Conservation (phyloP, 2,888 invertebrate genomes). For the Drosophila neonasuta region DNA sequence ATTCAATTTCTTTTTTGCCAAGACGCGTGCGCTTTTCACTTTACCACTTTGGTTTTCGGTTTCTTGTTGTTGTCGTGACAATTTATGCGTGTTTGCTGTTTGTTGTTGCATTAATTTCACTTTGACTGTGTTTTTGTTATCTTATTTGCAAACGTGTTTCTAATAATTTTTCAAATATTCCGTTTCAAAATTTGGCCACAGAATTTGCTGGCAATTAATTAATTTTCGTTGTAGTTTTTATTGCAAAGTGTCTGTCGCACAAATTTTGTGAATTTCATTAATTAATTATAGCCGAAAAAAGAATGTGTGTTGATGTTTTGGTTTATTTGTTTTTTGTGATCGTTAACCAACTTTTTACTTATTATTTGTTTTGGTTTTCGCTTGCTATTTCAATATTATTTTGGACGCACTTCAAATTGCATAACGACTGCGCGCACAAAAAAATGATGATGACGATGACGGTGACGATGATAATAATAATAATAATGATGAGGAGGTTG, state of each 20-base stretch:
- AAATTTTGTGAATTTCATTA: constrained; percentile 31
- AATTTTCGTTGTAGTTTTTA: constrained; percentile 7
- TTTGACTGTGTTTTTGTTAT: constrained; percentile 24
- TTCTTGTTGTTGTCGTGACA: constrained; percentile 24
- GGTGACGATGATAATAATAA: constrained; percentile 29
- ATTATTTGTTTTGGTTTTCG: constrained; percentile 40
- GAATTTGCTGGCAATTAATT: constrained; percentile 23
- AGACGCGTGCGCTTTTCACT: constrained; percentile 62
- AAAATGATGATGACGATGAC: constrained; percentile 41
- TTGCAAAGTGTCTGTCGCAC: constrained; percentile 18
- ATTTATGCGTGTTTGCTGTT: constrained; percentile 13
- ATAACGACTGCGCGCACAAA: constrained; percentile 65
- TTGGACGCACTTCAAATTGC: constrained; percentile 69
- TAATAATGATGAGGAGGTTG: constrained; percentile 41
- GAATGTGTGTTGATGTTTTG: constrained; percentile 20
- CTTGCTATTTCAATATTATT: constrained; percentile 37
- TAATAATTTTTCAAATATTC: constrained; percentile 48
- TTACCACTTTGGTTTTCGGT: constrained; percentile 32
- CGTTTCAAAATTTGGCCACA: constrained; percentile 29
- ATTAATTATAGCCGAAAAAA: constrained; percentile 21
- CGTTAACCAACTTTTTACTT: constrained; percentile 28
- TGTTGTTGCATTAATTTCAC: constrained; percentile 35
- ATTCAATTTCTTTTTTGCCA: constrained; percentile 45
- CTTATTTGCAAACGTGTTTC: constrained; percentile 54
- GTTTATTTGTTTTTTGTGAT: constrained; percentile 27